phyloP scores from a whole-genome alignment of 2,113 vertebrate genomes.

The Podarcis muralis region DNA sequence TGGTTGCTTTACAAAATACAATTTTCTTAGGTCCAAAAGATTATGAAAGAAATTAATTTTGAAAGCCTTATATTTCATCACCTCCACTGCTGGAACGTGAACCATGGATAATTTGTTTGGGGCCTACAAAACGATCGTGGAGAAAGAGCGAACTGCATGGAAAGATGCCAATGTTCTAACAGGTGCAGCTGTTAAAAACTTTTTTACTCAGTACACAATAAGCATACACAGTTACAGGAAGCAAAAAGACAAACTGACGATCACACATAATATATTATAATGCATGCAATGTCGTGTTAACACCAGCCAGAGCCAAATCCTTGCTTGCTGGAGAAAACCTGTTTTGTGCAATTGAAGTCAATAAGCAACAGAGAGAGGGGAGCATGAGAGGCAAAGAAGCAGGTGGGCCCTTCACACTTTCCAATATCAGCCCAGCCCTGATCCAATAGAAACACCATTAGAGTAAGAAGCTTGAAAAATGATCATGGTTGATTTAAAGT shows the following conservation, averaged over 20 bases:
- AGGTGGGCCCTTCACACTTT: slow-evolving; percentile 7
- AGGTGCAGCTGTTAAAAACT: not conserved
- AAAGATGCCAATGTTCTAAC: slow-evolving; percentile 14
- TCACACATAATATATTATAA: slow-evolving; percentile 3
- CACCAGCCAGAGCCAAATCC: not conserved
- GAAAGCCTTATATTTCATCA: not conserved
- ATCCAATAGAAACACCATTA: not conserved
- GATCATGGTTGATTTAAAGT: not conserved
- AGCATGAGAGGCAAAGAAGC: not conserved
- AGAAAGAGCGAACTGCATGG: not conserved
- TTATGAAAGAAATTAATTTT: not conserved
- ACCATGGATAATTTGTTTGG: slow-evolving; percentile 1
- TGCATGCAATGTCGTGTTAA: slow-evolving; percentile 17
- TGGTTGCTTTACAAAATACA: not conserved
- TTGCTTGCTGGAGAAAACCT: not conserved
- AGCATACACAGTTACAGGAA: slow-evolving; percentile 12
- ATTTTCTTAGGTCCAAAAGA: not conserved
- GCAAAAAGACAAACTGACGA: slow-evolving; percentile 14
- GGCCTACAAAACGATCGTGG: not conserved
- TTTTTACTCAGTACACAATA: slow-evolving; percentile 29
- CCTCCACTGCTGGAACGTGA: not conserved
- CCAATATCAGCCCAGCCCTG: not conserved
- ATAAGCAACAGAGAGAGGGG: not conserved
- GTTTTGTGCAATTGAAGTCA: slow-evolving; percentile 12
- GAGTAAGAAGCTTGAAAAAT: not conserved